Base-by-base conservation (phyloP, 2,888 invertebrate genomes). In the Amphipoea lucens region DNA sequence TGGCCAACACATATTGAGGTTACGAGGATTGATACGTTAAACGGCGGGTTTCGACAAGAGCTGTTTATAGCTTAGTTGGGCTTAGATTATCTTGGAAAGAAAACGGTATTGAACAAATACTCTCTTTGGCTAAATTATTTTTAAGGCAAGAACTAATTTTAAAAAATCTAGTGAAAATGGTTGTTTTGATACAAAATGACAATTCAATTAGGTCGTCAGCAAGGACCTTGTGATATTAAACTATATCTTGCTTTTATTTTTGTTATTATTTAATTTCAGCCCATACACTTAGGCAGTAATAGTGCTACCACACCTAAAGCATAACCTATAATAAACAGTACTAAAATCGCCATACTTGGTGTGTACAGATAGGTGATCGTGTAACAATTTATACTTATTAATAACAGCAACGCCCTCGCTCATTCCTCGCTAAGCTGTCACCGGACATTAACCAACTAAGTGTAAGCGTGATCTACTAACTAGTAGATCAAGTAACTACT, bases 391-490 rank as follows among this genome's bases (percentile, higher is more conserved):
- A 60, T 75, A 67, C 42, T 60, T 42, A 73, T 57, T 73, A 67
- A 78, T 74, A 73, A 51, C 68, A 54, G n/a, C 48, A 69, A 42
- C 36, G 72, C 73, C 79, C 70, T 85, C 60, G 67, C 75, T 76
- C 77, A 81, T 84, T 76, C 72, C 69, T 78, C 36, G 68, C 48
- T 84, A 48, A 65, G 62, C 82, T 85, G 80, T 77, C 86, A 77
- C 71, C 40, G 71, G 71, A 76, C 76, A 76, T 83, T 71, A 74
- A 72, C 66, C 40, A 85, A 89, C 85, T 82, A 72, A 82, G 87
- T 90, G 89, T 84, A 90, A 86, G 80, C 87, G 86, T 90, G 90
- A 90, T 89, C 89, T 81, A 89, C 85, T 79, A 79, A 63, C 48
- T 63, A 69, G 40, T 75, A 57, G 23, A 75, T 69, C 68, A 75